Evolutionary conservation across 2,888 invertebrate species (phyloP).

Genomic region (Sympetrum striolatum): DNA sequence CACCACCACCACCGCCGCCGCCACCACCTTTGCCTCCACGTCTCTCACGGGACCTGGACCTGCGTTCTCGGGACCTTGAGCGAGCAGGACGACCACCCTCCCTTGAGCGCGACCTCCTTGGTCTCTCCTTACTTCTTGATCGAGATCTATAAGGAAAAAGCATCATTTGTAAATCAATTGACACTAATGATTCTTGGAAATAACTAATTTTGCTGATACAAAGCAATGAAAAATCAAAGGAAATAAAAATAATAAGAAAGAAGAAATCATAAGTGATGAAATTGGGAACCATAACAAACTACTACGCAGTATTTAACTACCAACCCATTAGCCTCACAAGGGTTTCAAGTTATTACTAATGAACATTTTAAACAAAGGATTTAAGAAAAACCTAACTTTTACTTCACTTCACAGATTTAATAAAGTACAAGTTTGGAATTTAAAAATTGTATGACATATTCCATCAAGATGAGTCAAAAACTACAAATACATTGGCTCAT

Average conservation of each 20-base stretch:
- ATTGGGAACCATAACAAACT: no score
- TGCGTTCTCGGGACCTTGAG: conserved; percentile 14
- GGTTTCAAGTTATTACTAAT: no score
- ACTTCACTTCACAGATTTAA: no score
- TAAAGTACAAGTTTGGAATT: no score
- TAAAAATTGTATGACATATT: no score
- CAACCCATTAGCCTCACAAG: no score
- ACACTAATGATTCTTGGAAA: neutral
- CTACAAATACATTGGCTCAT: neutral
- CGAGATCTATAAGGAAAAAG: conserved; percentile 52
- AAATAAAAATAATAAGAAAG: no score
- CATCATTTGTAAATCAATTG: neutral
- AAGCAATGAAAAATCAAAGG: neutral
- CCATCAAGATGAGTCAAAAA: neutral
- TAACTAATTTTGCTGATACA: neutral
- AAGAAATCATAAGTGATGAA: no score
- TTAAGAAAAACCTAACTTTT: no score
- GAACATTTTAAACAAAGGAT: no score
- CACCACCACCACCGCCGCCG: conserved; percentile 57
- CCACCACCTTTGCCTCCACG: conserved; percentile 64
- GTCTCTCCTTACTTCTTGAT: conserved; percentile 55
- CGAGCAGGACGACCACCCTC: conserved; percentile 5
- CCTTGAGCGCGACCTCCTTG: neutral
- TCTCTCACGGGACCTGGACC: conserved; percentile 67
- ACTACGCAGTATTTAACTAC: no score